Conservation (phyloP, 1,140 invertebrate genomes). For the Bombus picipes region DNA sequence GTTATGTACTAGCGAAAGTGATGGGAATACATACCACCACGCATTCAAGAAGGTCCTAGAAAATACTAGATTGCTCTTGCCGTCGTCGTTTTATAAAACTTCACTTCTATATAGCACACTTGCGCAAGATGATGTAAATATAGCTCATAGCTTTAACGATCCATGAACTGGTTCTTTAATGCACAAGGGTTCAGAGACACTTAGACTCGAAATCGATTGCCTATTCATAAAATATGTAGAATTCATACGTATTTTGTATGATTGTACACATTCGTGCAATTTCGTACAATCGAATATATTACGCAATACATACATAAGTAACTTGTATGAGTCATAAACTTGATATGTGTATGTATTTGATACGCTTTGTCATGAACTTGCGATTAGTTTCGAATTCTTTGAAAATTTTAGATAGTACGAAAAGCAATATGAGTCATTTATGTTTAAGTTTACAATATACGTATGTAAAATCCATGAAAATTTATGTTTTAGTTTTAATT, state of each 20-base stretch:
- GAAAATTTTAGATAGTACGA: background rate
- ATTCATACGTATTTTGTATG: too few species aligned
- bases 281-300: background rate
- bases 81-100: background rate
- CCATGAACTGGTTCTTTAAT: too few species aligned
- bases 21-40: background rate
- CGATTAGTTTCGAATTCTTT: background rate
- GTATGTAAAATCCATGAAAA: background rate
- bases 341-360: background rate
- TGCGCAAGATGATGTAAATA: background rate
- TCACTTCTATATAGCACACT: background rate
- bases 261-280: background rate
- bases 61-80: slow-evolving; percentile 6
- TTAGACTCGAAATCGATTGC: background rate
- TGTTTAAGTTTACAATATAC: background rate
- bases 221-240: background rate
- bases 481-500: background rate
- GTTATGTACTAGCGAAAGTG: background rate
- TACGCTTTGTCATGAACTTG: background rate
- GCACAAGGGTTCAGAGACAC: background rate
- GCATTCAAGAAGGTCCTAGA: slow-evolving; percentile 24
- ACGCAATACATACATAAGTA: background rate
- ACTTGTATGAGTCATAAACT: background rate
- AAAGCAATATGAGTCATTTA: background rate
- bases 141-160: too few species aligned